Evolutionary conservation across 2,888 invertebrate genomes (phyloP), one percentile per base, ranked within the genome.

Genomic region (Cataglyphis livida): DNA sequence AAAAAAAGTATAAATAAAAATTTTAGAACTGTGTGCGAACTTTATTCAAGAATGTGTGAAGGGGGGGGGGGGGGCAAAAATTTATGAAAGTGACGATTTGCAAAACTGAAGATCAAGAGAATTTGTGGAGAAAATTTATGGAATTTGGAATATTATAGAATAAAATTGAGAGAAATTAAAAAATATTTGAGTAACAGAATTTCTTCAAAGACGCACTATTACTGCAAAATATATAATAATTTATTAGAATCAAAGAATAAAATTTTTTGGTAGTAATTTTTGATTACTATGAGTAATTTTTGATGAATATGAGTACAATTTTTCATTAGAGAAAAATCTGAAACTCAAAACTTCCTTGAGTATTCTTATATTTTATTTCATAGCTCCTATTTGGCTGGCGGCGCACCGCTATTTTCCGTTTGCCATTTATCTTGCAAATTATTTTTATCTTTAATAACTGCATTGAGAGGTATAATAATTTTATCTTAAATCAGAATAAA

Each of bases 311-410:
- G 25, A 25, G 25, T 25, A 1, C 1, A 25, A 25, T 25, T 78
- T 59, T 70, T 21, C 1, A 0, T 66, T 44, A 21, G 6, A 12
- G 18, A 7, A 51, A 57, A 68, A 59, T 78, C 74, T 65, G 35
- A 74, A 75, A 84, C 44, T 73, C 76, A 59, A 84, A 75, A 38
- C 70, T 87, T 64, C n/a, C 51, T 25, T 71, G 51, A 82, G 54
- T 83, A 82, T 74, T 86, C 51, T 84, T 65, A 81, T 87, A 81
- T 87, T 88, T 88, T 85, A 83, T 83, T 88, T 88, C 62, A 61
- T 61, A 86, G 64, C 84, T 44, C 76, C 86, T 85, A 82, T 86
- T 86, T 87, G 87, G 88, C 88, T 88, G 86, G 65, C 79, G 44
- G 74, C 54, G 5, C 76, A 84, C 70, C 87, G 81, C 86, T 86